These are phyloP conservation scores for Anas acuta DNA, from an alignment of 2,797 vertebrate genomes.

Conservation along the genomic window DNA sequence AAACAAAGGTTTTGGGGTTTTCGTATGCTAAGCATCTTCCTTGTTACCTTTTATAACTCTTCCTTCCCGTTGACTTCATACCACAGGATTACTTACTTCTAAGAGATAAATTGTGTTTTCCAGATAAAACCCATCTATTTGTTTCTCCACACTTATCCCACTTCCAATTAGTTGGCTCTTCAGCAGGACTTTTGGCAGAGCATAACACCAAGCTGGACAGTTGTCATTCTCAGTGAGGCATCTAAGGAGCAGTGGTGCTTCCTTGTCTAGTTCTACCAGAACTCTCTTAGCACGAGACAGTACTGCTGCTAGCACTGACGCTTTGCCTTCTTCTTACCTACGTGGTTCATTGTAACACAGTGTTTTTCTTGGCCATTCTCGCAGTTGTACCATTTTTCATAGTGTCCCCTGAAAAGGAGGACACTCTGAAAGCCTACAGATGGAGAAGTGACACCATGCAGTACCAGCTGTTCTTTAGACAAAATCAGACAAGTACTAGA, in stretches of 20 bases:
- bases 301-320: neutral
- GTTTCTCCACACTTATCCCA: neutral
- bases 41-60: neutral
- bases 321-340: neutral
- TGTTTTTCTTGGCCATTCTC: neutral
- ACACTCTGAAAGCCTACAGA: neutral
- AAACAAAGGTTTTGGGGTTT: neutral
- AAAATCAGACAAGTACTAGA: neutral
- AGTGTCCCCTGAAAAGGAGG: neutral
- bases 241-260: neutral
- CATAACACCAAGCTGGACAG: neutral
- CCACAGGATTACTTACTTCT: neutral
- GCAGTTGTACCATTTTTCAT: neutral
- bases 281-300: neutral
- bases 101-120: neutral
- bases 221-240: neutral
- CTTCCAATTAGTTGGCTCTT: neutral
- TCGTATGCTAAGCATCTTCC: neutral
- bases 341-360: neutral
- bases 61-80: neutral
- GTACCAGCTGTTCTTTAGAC: neutral
- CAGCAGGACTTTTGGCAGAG: neutral
- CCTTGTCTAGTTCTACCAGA: neutral
- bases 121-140: neutral
- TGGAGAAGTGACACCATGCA: neutral